Percentiles rank a stretch among this genome's conserved stretches.
Conservation (phyloP, 2,113 vertebrate species). For the Chionodraco myersi region DNA sequence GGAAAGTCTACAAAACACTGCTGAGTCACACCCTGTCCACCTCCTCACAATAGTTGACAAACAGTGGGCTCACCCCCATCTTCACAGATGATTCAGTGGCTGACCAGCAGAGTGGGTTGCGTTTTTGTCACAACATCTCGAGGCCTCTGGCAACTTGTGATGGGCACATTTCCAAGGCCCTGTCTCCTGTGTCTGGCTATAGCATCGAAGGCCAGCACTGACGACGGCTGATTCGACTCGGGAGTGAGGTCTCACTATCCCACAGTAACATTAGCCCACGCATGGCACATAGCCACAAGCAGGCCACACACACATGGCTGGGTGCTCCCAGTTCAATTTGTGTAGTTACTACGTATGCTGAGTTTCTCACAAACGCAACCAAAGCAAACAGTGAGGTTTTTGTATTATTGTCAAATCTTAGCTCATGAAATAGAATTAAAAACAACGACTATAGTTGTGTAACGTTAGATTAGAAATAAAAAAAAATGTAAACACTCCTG, state of each 20-base stretch:
- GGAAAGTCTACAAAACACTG: constrained; percentile 57
- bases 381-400: neutral
- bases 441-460: neutral
- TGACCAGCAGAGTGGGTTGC: constrained; percentile 57
- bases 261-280: constrained; percentile 59
- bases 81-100: constrained; percentile 66
- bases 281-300: constrained; percentile 49
- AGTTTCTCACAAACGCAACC: constrained; percentile 16
- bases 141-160: constrained; percentile 55
- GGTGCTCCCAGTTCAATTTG: constrained; percentile 45
- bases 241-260: constrained; percentile 54
- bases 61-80: constrained; percentile 56
- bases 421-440: neutral
- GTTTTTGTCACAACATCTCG: constrained; percentile 66
- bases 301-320: constrained; percentile 47
- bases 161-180: constrained; percentile 55
- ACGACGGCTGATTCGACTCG: constrained; percentile 40
- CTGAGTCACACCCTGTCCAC: constrained; percentile 69
- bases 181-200: constrained; percentile 62
- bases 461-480: neutral
- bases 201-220: constrained; percentile 47
- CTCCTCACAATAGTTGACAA: constrained; percentile 63
- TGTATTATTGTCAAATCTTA: constrained; percentile 6
- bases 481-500: no score
- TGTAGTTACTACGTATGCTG: constrained; percentile 26